Conservation (phyloP, 2,797 vertebrate genomes). For the Ataeniobius toweri region DNA sequence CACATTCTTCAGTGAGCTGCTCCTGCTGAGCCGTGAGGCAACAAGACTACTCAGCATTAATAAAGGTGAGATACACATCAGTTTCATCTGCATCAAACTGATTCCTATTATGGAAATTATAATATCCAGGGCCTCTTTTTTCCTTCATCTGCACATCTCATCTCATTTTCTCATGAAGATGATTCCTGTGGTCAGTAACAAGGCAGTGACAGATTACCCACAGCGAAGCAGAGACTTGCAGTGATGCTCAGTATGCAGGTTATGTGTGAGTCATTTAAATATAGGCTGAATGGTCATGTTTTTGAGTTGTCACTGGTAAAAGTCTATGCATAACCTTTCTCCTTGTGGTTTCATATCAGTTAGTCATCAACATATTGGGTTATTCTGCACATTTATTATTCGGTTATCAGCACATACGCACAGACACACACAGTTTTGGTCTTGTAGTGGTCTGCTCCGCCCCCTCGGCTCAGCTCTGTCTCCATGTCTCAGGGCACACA, state of each 20-base stretch:
- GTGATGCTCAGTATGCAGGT: slow-evolving; percentile 28
- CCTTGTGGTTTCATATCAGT: slow-evolving; percentile 26
- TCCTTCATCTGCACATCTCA: slow-evolving; percentile 16
- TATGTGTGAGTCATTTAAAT: slow-evolving; percentile 20
- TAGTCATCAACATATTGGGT: slow-evolving; percentile 35
- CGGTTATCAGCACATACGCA: slow-evolving; percentile 20
- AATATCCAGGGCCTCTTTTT: slow-evolving; percentile 51
- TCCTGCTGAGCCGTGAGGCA: slow-evolving; percentile 21
- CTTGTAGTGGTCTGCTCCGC: slow-evolving; percentile 62
- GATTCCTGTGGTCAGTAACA: slow-evolving; percentile 63
- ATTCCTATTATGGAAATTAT: slow-evolving; percentile 60
- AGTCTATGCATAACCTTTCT: slow-evolving; percentile 8
- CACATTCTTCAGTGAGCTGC: neutral
- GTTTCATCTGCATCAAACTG: slow-evolving; percentile 50
- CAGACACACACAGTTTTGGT: slow-evolving; percentile 16
- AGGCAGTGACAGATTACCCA: slow-evolving; percentile 76
- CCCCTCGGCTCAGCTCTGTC: slow-evolving; percentile 75
- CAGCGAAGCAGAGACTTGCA: slow-evolving; percentile 32
- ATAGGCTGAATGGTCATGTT: neutral
- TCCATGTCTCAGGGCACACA: slow-evolving; percentile 82
- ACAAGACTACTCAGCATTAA: slow-evolving; percentile 15
- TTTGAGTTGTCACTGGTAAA: slow-evolving; percentile 19
- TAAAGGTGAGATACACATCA: slow-evolving; percentile 36
- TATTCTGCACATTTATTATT: slow-evolving; percentile 39
- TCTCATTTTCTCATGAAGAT: slow-evolving; percentile 27